A percentile compares a stretch with the other conserved stretches of the same genome.
Evolutionary conservation across 2,888 invertebrate genomes (phyloP).

Genomic region (Deilephila porcellus): DNA sequence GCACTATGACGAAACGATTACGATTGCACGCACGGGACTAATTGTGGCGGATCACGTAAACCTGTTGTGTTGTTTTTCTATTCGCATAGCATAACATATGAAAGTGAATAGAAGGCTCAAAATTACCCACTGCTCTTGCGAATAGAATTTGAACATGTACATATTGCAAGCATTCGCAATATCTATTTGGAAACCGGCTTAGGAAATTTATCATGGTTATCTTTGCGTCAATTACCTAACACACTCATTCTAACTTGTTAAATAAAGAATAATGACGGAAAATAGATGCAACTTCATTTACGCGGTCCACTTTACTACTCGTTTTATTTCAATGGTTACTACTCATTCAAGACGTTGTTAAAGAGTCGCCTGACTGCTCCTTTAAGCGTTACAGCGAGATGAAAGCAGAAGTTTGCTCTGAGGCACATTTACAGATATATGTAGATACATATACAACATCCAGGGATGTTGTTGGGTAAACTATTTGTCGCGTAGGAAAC

Average conservation of each 20-base stretch:
- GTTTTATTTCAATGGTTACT: too few species aligned
- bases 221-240: background rate
- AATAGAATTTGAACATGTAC: constrained; percentile 10
- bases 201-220: background rate
- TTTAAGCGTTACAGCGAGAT: constrained; percentile 8
- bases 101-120: constrained; percentile 26
- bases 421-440: constrained; percentile 1
- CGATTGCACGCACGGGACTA: constrained; percentile 59
- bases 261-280: background rate
- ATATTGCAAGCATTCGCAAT: constrained; percentile 6
- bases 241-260: background rate
- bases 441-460: too few species aligned
- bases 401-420: background rate
- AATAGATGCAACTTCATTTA: background rate
- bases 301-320: background rate
- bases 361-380: background rate
- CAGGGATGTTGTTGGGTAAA: background rate
- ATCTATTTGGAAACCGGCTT: constrained; percentile 6
- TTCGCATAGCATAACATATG: constrained; percentile 25
- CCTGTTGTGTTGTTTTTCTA: constrained; percentile 31
- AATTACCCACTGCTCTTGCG: background rate
- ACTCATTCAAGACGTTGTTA: background rate
- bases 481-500: constrained; percentile 10
- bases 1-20: constrained; percentile 73
- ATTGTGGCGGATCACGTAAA: constrained; percentile 66